Evolutionary conservation across 2,113 vertebrate species (phyloP).

Genomic region (Alethe diademata): DNA sequence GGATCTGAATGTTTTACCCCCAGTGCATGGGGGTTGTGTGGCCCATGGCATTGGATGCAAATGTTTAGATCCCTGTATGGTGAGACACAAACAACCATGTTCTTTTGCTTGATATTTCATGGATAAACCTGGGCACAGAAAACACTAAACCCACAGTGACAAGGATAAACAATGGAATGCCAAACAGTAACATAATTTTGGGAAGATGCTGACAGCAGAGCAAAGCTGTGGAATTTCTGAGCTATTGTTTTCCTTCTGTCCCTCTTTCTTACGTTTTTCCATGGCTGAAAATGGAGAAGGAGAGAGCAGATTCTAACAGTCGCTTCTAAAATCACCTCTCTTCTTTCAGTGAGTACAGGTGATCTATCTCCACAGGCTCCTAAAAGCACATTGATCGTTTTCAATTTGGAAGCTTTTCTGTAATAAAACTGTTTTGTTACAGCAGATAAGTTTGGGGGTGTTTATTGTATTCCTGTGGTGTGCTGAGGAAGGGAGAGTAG

Average conservation of each 20-base stretch:
- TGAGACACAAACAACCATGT: background rate
- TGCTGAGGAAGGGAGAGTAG: background rate
- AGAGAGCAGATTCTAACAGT: background rate
- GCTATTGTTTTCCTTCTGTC: background rate
- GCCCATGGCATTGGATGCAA: background rate
- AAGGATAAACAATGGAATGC: background rate
- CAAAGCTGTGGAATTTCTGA: background rate
- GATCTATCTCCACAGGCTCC: background rate
- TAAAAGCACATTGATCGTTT: constrained; percentile 12
- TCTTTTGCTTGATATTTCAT: background rate
- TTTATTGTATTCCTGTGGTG: background rate
- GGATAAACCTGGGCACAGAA: background rate
- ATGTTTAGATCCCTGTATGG: background rate
- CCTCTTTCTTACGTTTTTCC: background rate
- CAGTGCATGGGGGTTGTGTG: background rate
- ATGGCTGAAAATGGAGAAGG: background rate
- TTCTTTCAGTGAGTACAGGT: background rate
- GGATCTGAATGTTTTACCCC: background rate
- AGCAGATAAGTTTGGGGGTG: background rate
- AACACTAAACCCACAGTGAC: background rate
- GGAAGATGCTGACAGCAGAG: background rate
- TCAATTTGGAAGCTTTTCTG: background rate
- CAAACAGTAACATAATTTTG: background rate
- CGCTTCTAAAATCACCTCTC: background rate
- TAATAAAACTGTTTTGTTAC: background rate